A percentile compares a stretch with the other conserved stretches of the same genome.
These are phyloP conservation scores for Echeneis naucrates DNA, from an alignment of 2,797 vertebrate genomes.

Conservation along the genomic window DNA sequence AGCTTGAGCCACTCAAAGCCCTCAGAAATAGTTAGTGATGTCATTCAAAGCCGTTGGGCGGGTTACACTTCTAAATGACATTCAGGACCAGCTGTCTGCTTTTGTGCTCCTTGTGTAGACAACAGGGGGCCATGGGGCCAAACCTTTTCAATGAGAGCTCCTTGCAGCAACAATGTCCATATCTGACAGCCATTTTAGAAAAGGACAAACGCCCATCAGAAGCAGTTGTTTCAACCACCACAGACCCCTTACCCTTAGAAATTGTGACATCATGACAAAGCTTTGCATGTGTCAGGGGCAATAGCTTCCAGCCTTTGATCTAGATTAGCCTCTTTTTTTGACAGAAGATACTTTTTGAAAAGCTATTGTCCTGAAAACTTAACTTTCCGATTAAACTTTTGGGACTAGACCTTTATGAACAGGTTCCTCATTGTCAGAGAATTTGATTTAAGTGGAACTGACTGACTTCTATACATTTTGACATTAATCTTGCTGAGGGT, in stretches of 20 bases:
- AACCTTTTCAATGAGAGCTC: conserved; percentile 69
- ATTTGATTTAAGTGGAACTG: conserved; percentile 49
- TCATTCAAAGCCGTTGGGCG: conserved; percentile 72
- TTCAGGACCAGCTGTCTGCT: conserved; percentile 75
- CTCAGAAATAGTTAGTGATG: conserved; percentile 75
- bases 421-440: conserved; percentile 13
- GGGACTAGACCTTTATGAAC: conserved; percentile 36
- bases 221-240: conserved; percentile 33
- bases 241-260: conserved; percentile 23
- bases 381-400: conserved; percentile 12
- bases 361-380: conserved; percentile 1
- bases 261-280: conserved; percentile 18
- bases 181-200: conserved; percentile 76
- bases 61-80: conserved; percentile 72
- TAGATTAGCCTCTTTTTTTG: conserved; percentile 24
- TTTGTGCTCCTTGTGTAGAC: conserved; percentile 66
- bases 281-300: conserved; percentile 21
- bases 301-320: conserved; percentile 44
- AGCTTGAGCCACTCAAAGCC: conserved; percentile 49
- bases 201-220: conserved; percentile 42
- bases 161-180: conserved; percentile 46
- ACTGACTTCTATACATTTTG: conserved; percentile 29
- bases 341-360: conserved; percentile 30
- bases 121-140: conserved; percentile 59
- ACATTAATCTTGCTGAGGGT: conserved; percentile 23